phyloP scores from a whole-genome alignment of 2,113 vertebrate genomes.

The Galemys pyrenaicus region DNA sequence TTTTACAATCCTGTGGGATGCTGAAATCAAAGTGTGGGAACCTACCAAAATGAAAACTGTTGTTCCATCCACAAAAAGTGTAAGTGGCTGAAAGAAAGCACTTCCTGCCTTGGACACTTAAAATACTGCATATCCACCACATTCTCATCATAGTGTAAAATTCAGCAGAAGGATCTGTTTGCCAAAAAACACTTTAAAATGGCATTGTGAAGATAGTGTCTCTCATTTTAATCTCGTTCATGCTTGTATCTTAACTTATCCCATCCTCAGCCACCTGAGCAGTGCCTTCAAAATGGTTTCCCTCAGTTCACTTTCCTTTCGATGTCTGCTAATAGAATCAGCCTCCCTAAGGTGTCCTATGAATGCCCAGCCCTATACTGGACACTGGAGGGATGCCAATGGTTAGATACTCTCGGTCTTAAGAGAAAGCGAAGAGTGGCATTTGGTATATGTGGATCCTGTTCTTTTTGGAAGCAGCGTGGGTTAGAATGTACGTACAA shows the following conservation, averaged over 20 bases:
- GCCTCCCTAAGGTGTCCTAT: background rate
- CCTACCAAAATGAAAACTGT: constrained; percentile 15
- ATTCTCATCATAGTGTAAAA: background rate
- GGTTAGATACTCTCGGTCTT: background rate
- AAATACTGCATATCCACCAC: background rate
- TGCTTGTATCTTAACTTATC: background rate
- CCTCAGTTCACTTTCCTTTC: background rate
- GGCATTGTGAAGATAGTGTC: background rate
- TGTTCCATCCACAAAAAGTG: constrained; percentile 2
- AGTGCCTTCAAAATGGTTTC: background rate
- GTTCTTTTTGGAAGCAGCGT: background rate
- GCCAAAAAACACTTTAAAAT: background rate
- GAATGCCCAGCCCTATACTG: background rate
- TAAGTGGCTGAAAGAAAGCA: background rate
- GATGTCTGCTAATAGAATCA: background rate
- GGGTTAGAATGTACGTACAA: background rate
- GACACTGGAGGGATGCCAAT: background rate
- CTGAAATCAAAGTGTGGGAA: constrained; percentile 66
- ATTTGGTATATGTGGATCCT: background rate
- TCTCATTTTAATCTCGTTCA: background rate
- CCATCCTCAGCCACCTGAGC: background rate
- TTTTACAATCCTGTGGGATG: constrained; percentile 61
- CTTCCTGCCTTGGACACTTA: background rate
- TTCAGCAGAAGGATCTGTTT: background rate
- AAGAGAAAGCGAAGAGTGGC: background rate